Evolutionary conservation across 2,797 vertebrate species (phyloP).

Genomic region (Esox lucius): DNA sequence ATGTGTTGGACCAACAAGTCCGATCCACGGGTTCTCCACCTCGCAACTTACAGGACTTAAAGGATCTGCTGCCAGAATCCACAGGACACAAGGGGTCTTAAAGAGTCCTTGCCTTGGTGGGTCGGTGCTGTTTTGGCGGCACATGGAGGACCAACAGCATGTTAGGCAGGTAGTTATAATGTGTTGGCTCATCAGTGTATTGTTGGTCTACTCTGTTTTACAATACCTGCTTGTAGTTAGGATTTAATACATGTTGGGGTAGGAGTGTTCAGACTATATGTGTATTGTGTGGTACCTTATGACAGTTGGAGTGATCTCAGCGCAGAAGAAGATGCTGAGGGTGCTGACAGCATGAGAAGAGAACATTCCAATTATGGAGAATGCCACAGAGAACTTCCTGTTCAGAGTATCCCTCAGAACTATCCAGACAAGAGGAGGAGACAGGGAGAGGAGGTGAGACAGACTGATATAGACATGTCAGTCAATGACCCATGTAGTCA

Average conservation of each 20-base stretch:
- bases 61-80: too few relatives aligned
- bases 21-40: too few relatives aligned
- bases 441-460: neutral
- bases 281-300: constrained; percentile 80
- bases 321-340: constrained; percentile 97
- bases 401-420: constrained; percentile 90
- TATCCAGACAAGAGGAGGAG: constrained; percentile 41
- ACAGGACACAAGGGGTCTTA: too few relatives aligned
- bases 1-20: too few relatives aligned
- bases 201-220: too few relatives aligned
- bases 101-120: too few relatives aligned
- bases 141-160: too few relatives aligned
- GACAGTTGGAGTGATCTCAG: constrained; percentile 95
- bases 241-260: neutral
- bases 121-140: too few relatives aligned
- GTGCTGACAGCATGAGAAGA: constrained; percentile 94
- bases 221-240: neutral
- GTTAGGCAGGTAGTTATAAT: too few relatives aligned
- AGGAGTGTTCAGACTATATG: neutral
- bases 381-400: constrained; percentile 91
- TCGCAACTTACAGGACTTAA: too few relatives aligned
- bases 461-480: neutral
- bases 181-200: too few relatives aligned
- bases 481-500: neutral
- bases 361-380: constrained; percentile 98